Evolutionary conservation across 2,797 vertebrate species (phyloP), one percentile per base, ranked within the genome.

Genomic region (Masticophis lateralis): DNA sequence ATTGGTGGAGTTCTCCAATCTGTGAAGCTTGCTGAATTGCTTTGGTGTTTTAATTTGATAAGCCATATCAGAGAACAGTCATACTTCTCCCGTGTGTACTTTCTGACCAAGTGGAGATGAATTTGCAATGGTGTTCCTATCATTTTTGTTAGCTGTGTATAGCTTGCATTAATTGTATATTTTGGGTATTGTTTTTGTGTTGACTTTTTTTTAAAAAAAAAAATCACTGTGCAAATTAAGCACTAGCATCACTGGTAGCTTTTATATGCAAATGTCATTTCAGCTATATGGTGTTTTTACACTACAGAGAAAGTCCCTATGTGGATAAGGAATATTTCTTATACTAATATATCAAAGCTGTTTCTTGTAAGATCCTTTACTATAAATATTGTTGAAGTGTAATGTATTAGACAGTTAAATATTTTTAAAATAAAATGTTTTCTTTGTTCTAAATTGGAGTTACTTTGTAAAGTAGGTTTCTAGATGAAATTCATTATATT

Each of bases 401-500:
- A 98, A 98, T 98, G 98, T 99, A 99, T 98, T 98, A 98, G 98
- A 98, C 98, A 98, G 98, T 99, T 98, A 98, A 98, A 98, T 99
- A 99, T 99, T 99, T 99, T 99, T 99, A 98, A 99, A 99, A 99
- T 99, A 99, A 98, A 99, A 97, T 95, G 98, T 98, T 99, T 98
- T 98, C 98, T 98, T 98, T 98, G 97, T 98, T 98, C 97, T 98
- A 98, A 97, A 97, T 96, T 96, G 94, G 95, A 94, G 97, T 96
- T 96, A 97, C 96, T 96, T 96, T 61, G 93, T 96, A 16, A 96
- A 96, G 96, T 95, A 69, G 47, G 57, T 2, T 66, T 96, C 96
- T 96, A 94, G 95, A 96, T 66, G 74, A 86, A 86, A 18, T 90
- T 43, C 59, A 32, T 55, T 43, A 16, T 6, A 2, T n/a, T 57